Evolutionary conservation across 2,888 invertebrate genomes (phyloP).

Genomic region (Pollenia amentaria): DNA sequence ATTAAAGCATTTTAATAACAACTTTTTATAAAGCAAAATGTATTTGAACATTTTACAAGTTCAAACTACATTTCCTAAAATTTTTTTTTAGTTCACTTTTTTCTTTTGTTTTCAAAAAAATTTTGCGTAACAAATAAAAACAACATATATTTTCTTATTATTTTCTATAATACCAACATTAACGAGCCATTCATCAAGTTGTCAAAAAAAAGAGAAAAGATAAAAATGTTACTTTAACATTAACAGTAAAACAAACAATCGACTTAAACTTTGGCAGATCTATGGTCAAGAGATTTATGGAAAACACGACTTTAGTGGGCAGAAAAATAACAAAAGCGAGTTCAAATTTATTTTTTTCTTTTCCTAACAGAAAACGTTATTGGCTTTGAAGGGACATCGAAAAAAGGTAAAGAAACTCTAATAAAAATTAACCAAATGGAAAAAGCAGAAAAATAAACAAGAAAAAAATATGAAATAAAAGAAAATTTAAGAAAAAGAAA

Average conservation of each 20-base stretch:
- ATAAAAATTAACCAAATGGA: background rate
- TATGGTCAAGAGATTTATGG: slow-evolving; percentile 18
- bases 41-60: too few relatives aligned
- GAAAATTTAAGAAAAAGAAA: background rate
- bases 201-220: slow-evolving; percentile 19
- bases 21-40: too few relatives aligned
- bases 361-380: background rate
- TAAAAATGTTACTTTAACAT: slow-evolving; percentile 11
- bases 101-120: background rate
- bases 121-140: slow-evolving; percentile 19
- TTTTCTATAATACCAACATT: slow-evolving; percentile 15
- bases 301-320: background rate
- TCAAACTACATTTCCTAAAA: too few relatives aligned
- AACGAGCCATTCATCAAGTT: slow-evolving; percentile 33
- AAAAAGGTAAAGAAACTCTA: background rate
- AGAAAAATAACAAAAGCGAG: background rate
- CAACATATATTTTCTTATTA: background rate
- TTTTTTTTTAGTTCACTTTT: too few relatives aligned
- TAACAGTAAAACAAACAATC: slow-evolving; percentile 37
- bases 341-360: slow-evolving; percentile 1
- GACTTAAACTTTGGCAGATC: background rate
- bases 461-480: background rate
- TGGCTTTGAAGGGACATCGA: background rate
- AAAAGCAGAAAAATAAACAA: background rate
- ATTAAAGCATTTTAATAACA: too few relatives aligned